Percentiles rank a stretch among this genome's conserved stretches.
These are phyloP conservation scores for Schizopygopsis pylzovi DNA, from an alignment of 2,797 vertebrate genomes.

Conservation along the genomic window DNA sequence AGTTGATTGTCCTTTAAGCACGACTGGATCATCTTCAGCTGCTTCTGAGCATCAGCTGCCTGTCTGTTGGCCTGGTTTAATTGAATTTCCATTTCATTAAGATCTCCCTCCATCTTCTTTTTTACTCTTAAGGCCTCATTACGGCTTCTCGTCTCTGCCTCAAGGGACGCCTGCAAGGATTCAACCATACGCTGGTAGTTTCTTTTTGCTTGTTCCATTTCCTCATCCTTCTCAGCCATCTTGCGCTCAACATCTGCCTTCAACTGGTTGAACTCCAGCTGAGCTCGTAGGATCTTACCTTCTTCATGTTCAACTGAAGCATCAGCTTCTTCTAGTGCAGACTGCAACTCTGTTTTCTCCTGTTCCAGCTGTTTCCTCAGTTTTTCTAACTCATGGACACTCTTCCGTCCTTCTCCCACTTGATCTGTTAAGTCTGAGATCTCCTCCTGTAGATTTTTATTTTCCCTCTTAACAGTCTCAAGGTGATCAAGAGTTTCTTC, in stretches of 20 bases:
- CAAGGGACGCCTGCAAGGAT: constrained; percentile 87
- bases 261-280: constrained; percentile 90
- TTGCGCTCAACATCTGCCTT: constrained; percentile 90
- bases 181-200: constrained; percentile 90
- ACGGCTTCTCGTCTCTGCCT: constrained; percentile 88
- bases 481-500: constrained; percentile 92
- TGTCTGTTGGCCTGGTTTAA: constrained; percentile 84
- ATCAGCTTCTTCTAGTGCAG: constrained; percentile 84
- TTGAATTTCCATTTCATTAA: constrained; percentile 87
- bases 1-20: constrained; percentile 80
- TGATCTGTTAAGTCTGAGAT: constrained; percentile 91
- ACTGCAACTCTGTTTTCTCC: constrained; percentile 81
- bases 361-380: constrained; percentile 81
- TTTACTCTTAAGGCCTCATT: constrained; percentile 89
- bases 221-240: constrained; percentile 88
- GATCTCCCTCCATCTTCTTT: constrained; percentile 86
- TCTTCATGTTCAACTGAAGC: constrained; percentile 89
- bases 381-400: constrained; percentile 87
- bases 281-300: constrained; percentile 87
- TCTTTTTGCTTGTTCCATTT: constrained; percentile 91
- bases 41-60: constrained; percentile 79
- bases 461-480: constrained; percentile 87
- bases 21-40: constrained; percentile 75
- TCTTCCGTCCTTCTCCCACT: constrained; percentile 82
- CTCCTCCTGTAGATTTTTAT: constrained; percentile 90